These are phyloP conservation scores for Megalurothrips usitatus DNA, from an alignment of 2,888 invertebrate species.

Conservation along the genomic window DNA sequence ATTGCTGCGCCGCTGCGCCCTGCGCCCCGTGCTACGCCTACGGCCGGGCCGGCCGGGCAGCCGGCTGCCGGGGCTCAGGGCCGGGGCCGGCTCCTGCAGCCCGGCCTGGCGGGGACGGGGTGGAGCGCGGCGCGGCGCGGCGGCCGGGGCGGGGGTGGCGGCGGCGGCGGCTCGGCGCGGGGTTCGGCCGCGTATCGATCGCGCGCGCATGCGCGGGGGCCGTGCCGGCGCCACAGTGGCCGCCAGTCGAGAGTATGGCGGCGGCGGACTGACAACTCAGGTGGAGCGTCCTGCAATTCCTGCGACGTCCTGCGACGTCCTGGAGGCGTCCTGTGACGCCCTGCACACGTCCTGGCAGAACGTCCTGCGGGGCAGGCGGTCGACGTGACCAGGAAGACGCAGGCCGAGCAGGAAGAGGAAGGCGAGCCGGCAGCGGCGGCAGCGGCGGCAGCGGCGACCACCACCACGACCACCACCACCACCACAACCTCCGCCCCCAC, in stretches of 20 bases:
- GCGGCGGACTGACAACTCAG: constrained; percentile 5
- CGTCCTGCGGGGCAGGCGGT: background rate
- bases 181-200: constrained; percentile 11
- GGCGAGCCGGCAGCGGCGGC: background rate
- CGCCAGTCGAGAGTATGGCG: constrained; percentile 7
- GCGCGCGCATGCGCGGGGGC: constrained; percentile 13
- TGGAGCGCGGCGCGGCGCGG: background rate
- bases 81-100: background rate
- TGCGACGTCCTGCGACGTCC: constrained; percentile 11
- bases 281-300: constrained; percentile 21
- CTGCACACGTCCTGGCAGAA: background rate
- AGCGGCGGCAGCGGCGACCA: background rate
- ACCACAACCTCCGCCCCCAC: background rate
- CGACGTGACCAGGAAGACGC: background rate
- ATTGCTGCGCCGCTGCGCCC: too few species aligned
- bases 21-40: too few species aligned
- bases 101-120: background rate
- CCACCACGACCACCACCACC: background rate
- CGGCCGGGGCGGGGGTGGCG: background rate
- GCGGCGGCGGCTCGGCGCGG: background rate
- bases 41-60: too few species aligned
- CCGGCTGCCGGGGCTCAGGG: too few species aligned
- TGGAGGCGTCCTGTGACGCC: background rate
- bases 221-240: background rate
- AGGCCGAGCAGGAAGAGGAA: too few species aligned